These are phyloP conservation scores for Ceyx melanurus DNA, from an alignment of 2,113 vertebrate genomes.

Conservation along the genomic window DNA sequence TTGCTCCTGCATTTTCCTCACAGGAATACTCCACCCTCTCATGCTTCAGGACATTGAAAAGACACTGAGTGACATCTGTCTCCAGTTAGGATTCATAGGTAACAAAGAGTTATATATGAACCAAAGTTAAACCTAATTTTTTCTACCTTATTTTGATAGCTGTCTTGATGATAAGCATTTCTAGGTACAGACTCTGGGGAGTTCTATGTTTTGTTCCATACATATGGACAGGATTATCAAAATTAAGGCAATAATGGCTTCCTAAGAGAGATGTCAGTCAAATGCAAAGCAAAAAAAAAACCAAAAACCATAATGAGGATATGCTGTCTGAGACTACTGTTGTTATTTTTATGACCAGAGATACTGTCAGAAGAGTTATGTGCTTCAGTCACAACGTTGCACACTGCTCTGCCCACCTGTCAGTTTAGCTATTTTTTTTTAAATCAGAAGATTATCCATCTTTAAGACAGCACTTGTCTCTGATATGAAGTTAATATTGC, in stretches of 20 bases:
- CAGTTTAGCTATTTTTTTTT: not conserved
- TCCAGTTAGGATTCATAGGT: not conserved
- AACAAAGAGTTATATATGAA: not conserved
- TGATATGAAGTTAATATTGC: not conserved
- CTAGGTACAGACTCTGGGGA: not conserved
- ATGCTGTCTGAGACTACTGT: not conserved
- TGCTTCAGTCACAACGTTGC: not conserved
- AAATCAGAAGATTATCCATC: not conserved
- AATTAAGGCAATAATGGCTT: not conserved
- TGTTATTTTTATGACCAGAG: not conserved
- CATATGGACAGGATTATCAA: not conserved
- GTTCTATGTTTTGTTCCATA: not conserved
- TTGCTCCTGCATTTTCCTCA: not conserved
- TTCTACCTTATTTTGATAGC: not conserved
- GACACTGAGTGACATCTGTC: not conserved
- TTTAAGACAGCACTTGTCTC: not conserved
- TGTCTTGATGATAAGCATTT: not conserved
- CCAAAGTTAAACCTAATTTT: not conserved
- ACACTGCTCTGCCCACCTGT: not conserved
- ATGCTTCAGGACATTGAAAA: not conserved
- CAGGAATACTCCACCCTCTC: accelerated
- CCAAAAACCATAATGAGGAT: not conserved
- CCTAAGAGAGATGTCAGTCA: not conserved
- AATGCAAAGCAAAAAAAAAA: not conserved
- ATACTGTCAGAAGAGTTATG: not conserved